Base-by-base conservation (phyloP, 2,888 invertebrate species). In the Scelioninae gen. 2 region DNA sequence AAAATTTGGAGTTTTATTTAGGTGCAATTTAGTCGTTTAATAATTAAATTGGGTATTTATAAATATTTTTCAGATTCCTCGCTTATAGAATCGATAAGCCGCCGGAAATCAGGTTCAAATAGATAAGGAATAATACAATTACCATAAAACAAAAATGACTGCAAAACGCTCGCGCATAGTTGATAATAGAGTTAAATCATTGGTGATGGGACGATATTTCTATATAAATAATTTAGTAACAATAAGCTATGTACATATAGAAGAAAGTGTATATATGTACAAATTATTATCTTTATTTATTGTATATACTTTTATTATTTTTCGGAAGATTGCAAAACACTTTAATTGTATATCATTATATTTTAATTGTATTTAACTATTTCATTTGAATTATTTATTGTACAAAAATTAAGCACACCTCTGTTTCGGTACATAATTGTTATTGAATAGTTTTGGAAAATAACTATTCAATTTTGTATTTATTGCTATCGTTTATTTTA, bases 161-260 rank as follows among this genome's bases (percentile, higher is more conserved):
- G 81, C 79, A 79, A 76, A 74, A 80, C 65, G 67, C 70, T 79
- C 76, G 78, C 76, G 77, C 70, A 80, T 78, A 78, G 80, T 83
- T 81, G 79, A 80, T 79, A 82, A 76, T 80, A 79, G 78, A 76
- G 74, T 81, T 82, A 81, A 80, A 79, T 83, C 79, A 69, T 79
- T 80, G 85, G 85, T 85, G 85, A 84, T 83, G 85, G 85, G 82
- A 82, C 79, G 82, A 83, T 77, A 79, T 81, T 81, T 81, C 78
- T 76, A 79, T 80, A 81, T 71, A 65, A 77, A 72, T 82, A 81
- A 22, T 78, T 81, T 81, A 79, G 63, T 45, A 46, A 4, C 6
- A 6, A 74, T 77, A 78, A 75, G 72, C 45, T 22, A 41, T 68
- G 57, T 70, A 53, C 58, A 58, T 64, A 52, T 18, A 48, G n/a